Evolutionary conservation across 2,797 vertebrate genomes (phyloP).

Genomic region (Pogonophryne albipinna): DNA sequence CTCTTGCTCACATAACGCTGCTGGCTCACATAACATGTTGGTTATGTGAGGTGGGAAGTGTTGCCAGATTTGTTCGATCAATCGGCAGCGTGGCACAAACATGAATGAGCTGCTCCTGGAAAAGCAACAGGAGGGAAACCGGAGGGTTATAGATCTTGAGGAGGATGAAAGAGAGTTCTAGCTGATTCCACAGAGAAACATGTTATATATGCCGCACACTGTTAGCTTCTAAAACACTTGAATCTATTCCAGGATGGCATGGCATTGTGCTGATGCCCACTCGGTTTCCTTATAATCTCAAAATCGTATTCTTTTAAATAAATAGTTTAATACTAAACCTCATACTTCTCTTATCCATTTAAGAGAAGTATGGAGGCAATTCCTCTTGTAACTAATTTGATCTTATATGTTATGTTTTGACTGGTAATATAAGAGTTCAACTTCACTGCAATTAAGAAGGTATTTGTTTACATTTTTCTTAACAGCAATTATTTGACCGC

Average conservation of each 20-base stretch:
- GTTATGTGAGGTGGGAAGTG: conserved; percentile 29
- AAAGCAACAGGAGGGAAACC: conserved; percentile 8
- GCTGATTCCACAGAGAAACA: conserved; percentile 1
- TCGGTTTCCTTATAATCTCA: neutral
- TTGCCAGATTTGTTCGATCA: conserved; percentile 46
- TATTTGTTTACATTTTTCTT: neutral
- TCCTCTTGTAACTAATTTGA: neutral
- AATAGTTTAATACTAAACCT: neutral
- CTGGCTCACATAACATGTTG: conserved; percentile 33
- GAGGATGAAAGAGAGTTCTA: neutral
- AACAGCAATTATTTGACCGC: neutral
- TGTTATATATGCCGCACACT: neutral
- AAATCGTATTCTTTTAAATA: neutral
- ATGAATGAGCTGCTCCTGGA: conserved; percentile 40
- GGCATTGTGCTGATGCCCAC: neutral
- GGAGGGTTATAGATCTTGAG: conserved; percentile 1
- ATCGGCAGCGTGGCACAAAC: conserved; percentile 29
- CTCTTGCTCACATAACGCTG: conserved; percentile 35
- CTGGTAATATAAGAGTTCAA: neutral
- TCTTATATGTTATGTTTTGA: neutral
- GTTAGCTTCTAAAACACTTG: neutral
- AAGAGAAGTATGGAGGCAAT: too few species aligned
- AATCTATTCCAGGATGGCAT: neutral
- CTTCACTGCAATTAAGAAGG: neutral
- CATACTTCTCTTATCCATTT: neutral